Conservation (phyloP, 2,888 invertebrate species). For the Clusia tigrina region DNA sequence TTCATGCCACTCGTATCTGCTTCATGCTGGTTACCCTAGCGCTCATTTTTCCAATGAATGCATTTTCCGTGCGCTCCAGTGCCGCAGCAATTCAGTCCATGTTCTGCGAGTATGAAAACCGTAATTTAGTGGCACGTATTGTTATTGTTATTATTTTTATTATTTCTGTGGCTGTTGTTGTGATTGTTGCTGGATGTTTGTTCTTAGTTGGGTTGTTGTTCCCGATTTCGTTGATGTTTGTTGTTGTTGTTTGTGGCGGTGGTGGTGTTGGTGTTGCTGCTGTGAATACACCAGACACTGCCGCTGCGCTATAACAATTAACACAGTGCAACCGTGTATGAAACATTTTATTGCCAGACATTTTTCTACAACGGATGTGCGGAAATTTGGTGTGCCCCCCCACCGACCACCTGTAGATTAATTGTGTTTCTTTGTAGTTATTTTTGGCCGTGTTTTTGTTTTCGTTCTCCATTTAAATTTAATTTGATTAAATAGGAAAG, state of each 20-base stretch:
- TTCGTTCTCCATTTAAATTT: too few species aligned
- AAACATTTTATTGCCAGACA: neutral
- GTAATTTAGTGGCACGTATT: neutral
- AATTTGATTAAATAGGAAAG: too few species aligned
- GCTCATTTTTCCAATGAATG: conserved; percentile 15
- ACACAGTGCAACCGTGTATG: neutral
- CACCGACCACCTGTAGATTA: conserved; percentile 18
- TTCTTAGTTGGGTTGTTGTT: neutral
- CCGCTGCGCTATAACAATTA: neutral
- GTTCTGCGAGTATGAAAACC: too few species aligned
- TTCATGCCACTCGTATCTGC: neutral
- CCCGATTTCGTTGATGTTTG: neutral
- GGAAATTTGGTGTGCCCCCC: conserved; percentile 16
- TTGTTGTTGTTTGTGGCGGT: conserved; percentile 7
- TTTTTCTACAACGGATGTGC: conserved; percentile 11
- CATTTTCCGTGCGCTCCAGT: conserved; percentile 1
- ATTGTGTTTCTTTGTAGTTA: neutral
- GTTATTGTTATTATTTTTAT: conserved; percentile 19
- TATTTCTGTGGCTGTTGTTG: conserved; percentile 13
- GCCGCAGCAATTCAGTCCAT: neutral
- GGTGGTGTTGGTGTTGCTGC: too few species aligned
- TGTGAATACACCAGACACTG: too few species aligned
- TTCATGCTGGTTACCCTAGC: neutral
- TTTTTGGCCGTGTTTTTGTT: too few species aligned
- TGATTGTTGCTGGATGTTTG: conserved; percentile 14